A percentile compares a stretch with the other conserved stretches of the same genome.
These are phyloP conservation scores for Trichonephila clavata DNA, from an alignment of 1,140 invertebrate genomes.

Conservation along the genomic window DNA sequence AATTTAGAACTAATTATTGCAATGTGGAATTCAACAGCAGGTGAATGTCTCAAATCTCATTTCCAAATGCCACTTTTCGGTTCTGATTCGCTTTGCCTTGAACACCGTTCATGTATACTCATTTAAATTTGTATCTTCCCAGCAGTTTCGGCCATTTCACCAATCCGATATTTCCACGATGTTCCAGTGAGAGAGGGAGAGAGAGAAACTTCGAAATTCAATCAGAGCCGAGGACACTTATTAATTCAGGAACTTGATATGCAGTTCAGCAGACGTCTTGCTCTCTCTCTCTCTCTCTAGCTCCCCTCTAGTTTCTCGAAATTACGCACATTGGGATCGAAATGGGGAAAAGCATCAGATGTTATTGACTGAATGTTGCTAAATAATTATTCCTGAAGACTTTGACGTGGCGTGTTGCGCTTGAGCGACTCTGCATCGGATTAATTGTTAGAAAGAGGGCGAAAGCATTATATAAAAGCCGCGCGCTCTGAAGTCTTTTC, in stretches of 20 bases:
- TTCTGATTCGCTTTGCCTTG: background rate
- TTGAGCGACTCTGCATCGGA: background rate
- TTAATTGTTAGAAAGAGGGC: conserved; percentile 34
- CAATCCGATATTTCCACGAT: background rate
- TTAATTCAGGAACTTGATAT: conserved; percentile 73
- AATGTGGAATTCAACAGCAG: background rate
- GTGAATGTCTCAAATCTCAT: background rate
- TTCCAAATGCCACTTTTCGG: conserved; percentile 25
- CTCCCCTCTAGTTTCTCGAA: background rate
- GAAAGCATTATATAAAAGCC: conserved; percentile 14
- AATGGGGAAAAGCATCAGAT: conserved; percentile 61
- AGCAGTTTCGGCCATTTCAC: background rate
- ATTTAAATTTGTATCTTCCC: conserved; percentile 53
- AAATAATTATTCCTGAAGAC: conserved; percentile 71
- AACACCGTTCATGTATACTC: background rate
- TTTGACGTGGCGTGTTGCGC: conserved; percentile 40
- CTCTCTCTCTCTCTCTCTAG: background rate
- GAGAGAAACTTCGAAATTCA: conserved; percentile 44
- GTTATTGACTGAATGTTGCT: conserved; percentile 73
- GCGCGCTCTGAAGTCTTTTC: background rate
- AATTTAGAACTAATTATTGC: background rate
- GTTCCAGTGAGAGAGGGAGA: background rate
- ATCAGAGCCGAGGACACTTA: conserved; percentile 61
- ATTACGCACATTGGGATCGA: conserved; percentile 10
- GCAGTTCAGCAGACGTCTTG: background rate